A percentile compares a stretch with the other conserved stretches of the same genome.
Evolutionary conservation across 2,113 vertebrate species (phyloP).

Genomic region (Scophthalmus maximus): DNA sequence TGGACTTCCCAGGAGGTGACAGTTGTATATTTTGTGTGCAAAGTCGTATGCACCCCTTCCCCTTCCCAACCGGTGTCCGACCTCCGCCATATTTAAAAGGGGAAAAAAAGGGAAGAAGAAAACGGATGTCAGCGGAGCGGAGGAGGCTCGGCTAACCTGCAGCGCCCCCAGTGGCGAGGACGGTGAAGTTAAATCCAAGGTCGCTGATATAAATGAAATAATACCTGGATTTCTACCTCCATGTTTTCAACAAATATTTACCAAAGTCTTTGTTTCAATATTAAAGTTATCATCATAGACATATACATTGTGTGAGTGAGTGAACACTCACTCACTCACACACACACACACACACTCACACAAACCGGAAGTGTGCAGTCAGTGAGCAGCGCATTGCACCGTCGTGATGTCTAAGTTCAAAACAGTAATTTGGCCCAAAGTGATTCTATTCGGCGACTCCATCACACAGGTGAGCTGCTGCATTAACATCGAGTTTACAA

Average conservation of each 20-base stretch:
- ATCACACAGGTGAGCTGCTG: conserved; percentile 89
- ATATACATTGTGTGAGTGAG: too few relatives aligned
- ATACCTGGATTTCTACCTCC: too few relatives aligned
- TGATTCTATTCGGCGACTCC: conserved; percentile 93
- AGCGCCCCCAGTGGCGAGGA: conserved; percentile 29
- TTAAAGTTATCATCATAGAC: too few relatives aligned
- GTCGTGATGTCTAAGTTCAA: conserved; percentile 74
- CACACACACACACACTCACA: background rate
- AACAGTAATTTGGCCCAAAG: conserved; percentile 83
- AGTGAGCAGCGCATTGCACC: background rate
- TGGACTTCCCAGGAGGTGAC: background rate
- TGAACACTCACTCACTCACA: too few relatives aligned
- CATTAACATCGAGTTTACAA: background rate
- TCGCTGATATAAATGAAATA: too few relatives aligned
- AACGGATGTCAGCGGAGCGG: background rate
- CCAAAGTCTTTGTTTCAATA: too few relatives aligned
- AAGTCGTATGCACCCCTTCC: conserved; percentile 10
- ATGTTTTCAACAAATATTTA: too few relatives aligned
- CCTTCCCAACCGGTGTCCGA: conserved; percentile 29
- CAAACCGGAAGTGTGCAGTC: conserved; percentile 29
- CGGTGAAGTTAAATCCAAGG: background rate
- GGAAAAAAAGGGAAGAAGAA: too few relatives aligned
- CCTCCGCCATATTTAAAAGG: conserved; percentile 76
- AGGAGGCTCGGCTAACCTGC: rapidly evolving
- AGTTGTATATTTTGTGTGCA: background rate